phyloP scores from a whole-genome alignment of 2,888 invertebrate species.

The Drosophila nr. fundita region DNA sequence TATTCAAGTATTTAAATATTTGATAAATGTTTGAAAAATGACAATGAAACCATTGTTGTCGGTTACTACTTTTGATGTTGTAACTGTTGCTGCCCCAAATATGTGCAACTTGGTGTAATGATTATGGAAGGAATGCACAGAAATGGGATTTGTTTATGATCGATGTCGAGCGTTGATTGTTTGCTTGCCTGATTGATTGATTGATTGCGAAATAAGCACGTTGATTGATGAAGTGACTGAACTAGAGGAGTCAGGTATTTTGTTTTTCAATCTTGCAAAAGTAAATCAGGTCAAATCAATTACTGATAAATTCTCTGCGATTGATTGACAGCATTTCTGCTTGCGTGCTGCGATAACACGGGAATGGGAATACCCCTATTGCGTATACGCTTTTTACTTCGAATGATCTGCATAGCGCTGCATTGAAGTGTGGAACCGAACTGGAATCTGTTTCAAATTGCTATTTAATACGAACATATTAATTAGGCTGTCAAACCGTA shows the following conservation, averaged over 20 bases:
- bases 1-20: constrained; percentile 26
- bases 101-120: constrained; percentile 6
- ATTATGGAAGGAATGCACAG: constrained; percentile 1
- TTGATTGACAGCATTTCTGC: not conserved
- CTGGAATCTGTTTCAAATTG: not conserved
- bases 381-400: not conserved
- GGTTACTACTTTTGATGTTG: constrained; percentile 8
- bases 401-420: not conserved
- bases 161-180: constrained; percentile 28
- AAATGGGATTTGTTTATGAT: constrained; percentile 31
- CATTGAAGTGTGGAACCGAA: not conserved
- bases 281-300: constrained; percentile 16
- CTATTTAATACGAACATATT: not conserved
- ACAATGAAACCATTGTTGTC: not conserved
- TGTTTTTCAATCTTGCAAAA: not conserved
- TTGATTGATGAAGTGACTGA: constrained; percentile 36
- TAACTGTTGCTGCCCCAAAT: constrained; percentile 33
- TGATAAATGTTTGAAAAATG: constrained; percentile 1
- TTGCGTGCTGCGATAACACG: not conserved
- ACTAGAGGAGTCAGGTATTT: not conserved
- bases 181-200: constrained; percentile 35
- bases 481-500: not conserved
- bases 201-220: constrained; percentile 17
- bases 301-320: not conserved
- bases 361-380: not conserved